Evolutionary conservation across 2,888 invertebrate genomes (phyloP).

Genomic region (Oscheius sp.): DNA sequence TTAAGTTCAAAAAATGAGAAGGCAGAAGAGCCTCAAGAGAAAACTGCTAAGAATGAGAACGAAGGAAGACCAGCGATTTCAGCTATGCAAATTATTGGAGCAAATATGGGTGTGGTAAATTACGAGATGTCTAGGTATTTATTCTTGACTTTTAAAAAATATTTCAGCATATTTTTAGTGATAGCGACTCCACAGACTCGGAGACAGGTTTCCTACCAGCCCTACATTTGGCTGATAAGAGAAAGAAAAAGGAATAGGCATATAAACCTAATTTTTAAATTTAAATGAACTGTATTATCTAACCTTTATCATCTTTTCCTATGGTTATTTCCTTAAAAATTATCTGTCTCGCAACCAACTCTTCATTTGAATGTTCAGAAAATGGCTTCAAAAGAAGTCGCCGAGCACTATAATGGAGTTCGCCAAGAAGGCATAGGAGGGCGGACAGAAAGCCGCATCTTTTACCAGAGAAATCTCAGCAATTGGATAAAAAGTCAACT

Average conservation of each 20-base stretch:
- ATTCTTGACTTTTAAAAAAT: not conserved
- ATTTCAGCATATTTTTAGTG: conserved; percentile 38
- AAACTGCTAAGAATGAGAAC: conserved; percentile 22
- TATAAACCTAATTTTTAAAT: not conserved
- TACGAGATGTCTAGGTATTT: conserved; percentile 78
- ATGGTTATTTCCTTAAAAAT: not conserved
- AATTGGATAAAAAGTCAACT: conserved; percentile 98
- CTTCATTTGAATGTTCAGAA: too few species aligned
- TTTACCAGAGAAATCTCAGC: conserved; percentile 93
- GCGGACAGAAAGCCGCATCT: conserved; percentile 87
- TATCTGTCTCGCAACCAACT: not conserved
- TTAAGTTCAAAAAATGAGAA: conserved; percentile 2
- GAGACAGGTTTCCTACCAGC: conserved; percentile 15
- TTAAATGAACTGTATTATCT: not conserved
- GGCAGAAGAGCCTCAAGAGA: not conserved
- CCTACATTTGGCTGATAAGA: not conserved
- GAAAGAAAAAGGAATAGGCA: not conserved
- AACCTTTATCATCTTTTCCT: not conserved
- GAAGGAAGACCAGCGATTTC: conserved; percentile 32
- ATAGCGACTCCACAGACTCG: conserved; percentile 19
- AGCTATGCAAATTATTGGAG: conserved; percentile 75
- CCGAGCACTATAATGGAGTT: conserved; percentile 90
- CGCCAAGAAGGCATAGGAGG: conserved; percentile 83
- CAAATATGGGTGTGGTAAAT: conserved; percentile 84
- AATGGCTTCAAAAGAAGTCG: conserved; percentile 75